Base-by-base conservation (phyloP, 1,140 invertebrate species). In the Phocides pigmalion region DNA sequence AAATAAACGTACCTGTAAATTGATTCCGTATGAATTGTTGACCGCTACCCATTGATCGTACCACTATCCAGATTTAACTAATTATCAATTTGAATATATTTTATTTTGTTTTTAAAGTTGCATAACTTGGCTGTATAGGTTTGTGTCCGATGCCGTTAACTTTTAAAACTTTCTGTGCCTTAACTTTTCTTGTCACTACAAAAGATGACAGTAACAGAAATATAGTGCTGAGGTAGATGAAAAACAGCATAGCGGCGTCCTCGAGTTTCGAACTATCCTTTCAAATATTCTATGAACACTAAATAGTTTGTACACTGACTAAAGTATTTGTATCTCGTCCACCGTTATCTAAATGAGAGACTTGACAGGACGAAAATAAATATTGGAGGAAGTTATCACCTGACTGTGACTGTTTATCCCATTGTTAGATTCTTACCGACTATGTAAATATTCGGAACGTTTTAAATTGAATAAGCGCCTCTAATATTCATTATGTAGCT, bases 321-420 rank as follows among this genome's bases (percentile, higher is more conserved):
- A 54, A 39, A 54, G 28, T 42, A 47, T 59, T 47, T 59, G 54
- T 61, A 49, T 49, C 11, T 35, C 39, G 47, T 16, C 35, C 15
- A 16, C 12, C 37, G 58, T 61, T 61, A 49, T 61, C 58, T 49
- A 12, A 42, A 11, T 22, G 28, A 61, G 46, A 61, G 46, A 58
- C 44, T 17, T 49, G 58, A 61, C 58, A 61, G 16, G 44, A 54
- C 35, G 9, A 61, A 49, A 61, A 61, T 61, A 61, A 61, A 61
- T 49, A 61, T 37, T 61, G 58, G 20, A 44, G 20, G 22, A 19
- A 22, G 35, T 37, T 54, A 39, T 39, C 56, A 61, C 16, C 44
- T 61, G 56, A 49, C 56, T 49, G 4, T 49, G 4, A 28, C 19
- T 59, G 20, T 9, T 50, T 4, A 35, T 9, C 14, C 37, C 37